Base-by-base conservation (phyloP, 1,140 invertebrate species). In the Aphidius gifuensis region DNA sequence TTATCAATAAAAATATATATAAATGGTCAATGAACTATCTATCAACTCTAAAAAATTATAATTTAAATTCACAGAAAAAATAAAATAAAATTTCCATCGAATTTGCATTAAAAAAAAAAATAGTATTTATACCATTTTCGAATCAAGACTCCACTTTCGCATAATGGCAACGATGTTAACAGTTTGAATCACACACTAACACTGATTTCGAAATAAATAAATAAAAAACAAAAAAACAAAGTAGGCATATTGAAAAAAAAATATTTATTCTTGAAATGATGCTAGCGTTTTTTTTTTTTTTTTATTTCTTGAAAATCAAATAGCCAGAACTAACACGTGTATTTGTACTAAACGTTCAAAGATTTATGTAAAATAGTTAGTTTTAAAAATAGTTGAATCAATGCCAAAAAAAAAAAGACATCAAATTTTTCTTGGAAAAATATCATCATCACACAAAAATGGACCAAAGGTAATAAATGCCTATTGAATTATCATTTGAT, bases 121-220 rank as follows among this genome's bases (percentile, higher is more conserved):
- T 45, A 6, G 16, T 51, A 21, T 49, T 57, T 48, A 9, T 71
- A 74, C 72, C 71, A 74, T 73, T 60, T 58, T 68, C n/a, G 72
- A 75, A 43, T 75, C 73, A 7, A 73, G 66, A 44, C 73, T 74
- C 60, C 67, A 73, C 63, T 75, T 74, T 45, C 71, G 67, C 59
- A 68, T 48, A 62, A 65, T 71, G 9, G 65, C 65, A 65, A 58
- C 39, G 40, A 32, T 7, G 6, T 58, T 16, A 9, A 40, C 32
- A 40, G 47, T 43, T 21, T 40, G 49, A 45, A 49, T 50, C 4
- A 23, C 44, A 11, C 47, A 11, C 45, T 5, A 9, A 40, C 38
- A 32, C 46, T 21, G 46, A 50, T 56, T 9, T 11, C 8, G 5
- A 23, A 50, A 61, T 40, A 54, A 54, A 44, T 23, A 9, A 59